Percentiles rank a stretch among this genome's conserved stretches.
phyloP scores from a whole-genome alignment of 2,113 vertebrate species.

The Toxotes chatareus region DNA sequence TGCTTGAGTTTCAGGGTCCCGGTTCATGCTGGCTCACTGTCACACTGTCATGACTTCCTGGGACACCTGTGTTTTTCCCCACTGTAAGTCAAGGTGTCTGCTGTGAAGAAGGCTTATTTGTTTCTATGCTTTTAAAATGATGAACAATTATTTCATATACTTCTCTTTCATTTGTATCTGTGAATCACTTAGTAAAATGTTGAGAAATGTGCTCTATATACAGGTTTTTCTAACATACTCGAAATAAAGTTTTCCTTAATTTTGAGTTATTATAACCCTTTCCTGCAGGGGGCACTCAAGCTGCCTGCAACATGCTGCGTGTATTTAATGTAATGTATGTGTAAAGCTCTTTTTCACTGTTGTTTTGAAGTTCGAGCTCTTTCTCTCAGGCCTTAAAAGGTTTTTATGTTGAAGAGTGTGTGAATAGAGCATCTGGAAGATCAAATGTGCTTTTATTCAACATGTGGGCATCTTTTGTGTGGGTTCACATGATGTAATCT shows the following conservation, averaged over 20 bases:
- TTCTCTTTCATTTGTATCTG: neutral
- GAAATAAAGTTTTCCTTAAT: neutral
- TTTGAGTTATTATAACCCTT: conserved; percentile 24
- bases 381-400: neutral
- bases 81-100: too few relatives aligned
- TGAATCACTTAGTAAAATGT: neutral
- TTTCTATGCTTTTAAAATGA: neutral
- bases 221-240: neutral
- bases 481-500: conserved; percentile 43
- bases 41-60: too few relatives aligned
- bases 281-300: conserved; percentile 56
- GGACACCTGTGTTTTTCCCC: too few relatives aligned
- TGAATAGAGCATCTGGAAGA: conserved; percentile 21
- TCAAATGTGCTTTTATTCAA: conserved; percentile 14
- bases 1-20: too few relatives aligned
- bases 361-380: neutral
- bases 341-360: neutral
- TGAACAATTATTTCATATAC: neutral
- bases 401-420: conserved; percentile 8
- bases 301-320: conserved; percentile 4
- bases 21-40: too few relatives aligned
- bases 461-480: conserved; percentile 33
- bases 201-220: neutral
- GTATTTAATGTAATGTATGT: neutral
- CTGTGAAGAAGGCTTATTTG: neutral